Evolutionary conservation across 1,140 invertebrate genomes (phyloP), one percentile per base, ranked within the genome.

Genomic region (Paracyclopina nana): DNA sequence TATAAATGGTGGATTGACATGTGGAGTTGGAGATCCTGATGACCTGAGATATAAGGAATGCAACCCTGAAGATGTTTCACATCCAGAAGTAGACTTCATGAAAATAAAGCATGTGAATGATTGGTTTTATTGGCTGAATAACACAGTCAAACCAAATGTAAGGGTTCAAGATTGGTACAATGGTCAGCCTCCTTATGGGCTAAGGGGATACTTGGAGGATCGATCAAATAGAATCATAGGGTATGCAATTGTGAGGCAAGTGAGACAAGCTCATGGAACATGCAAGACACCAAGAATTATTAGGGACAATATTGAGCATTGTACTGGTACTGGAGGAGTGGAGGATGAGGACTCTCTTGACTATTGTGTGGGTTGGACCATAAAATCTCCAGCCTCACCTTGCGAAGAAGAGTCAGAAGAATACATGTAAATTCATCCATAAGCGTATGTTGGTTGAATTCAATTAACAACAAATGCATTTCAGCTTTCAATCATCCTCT

Each of bases 171-270:
- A 11, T 16, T 52, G 50, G 50, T 52, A 52, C 27, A 52, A 52
- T 27, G 50, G 27, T 44, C 2, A 26, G 31, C 50, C 38, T n/a
- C 50, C 50, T 4, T 52, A 52, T 45, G 50, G 50, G 1, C 27
- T 52, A 6, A 52, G 41, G 28, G 50, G 50, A 18, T 52, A 52
- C 27, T 58, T 72, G 5, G 60, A 63, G 54, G 71, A 73, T 57
- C 63, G 67, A 44, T 64, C 66, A 4, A 69, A 68, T n/a, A 59
- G 70, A 43, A 62, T 73, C 6, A 65, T 73, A 60, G 71, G 71
- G 18, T 71, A 71, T 56, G 69, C 65, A 12, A 62, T 68, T 22
- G 60, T 73, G 46, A 55, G 71, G 52, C 70, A 73, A 59, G 58
- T 68, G 3, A 58, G 71, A 49, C 57, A 64, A 2, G 60, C 57